A percentile compares a stretch with the other conserved stretches of the same genome.
phyloP scores from a whole-genome alignment of 1,140 invertebrate species.

The Hypothenemus hampei region DNA sequence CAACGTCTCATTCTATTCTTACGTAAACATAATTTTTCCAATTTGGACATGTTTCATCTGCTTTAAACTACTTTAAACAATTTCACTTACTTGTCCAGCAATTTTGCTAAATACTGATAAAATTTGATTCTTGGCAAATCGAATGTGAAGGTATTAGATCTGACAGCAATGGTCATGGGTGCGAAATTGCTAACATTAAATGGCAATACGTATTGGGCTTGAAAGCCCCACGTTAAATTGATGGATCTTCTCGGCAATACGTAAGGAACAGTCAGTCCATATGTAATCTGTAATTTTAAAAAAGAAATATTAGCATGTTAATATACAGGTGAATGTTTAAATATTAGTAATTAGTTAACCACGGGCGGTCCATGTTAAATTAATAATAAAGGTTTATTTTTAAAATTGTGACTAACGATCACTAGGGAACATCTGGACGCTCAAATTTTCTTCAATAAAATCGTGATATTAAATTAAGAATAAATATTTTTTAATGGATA shows the following conservation, averaged over 20 bases:
- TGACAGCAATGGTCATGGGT: conserved; percentile 29
- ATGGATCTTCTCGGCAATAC: conserved; percentile 32
- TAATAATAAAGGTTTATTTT: no score
- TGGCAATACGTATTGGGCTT: conserved; percentile 32
- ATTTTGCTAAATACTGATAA: conserved; percentile 33
- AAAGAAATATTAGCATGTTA: background rate
- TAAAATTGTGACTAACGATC: no score
- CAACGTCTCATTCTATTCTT: no score
- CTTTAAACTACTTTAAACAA: no score
- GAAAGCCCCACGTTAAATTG: conserved; percentile 27
- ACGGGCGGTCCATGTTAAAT: no score
- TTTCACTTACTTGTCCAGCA: conserved; percentile 33
- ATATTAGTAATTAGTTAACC: no score
- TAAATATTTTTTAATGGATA: no score
- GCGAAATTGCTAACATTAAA: conserved; percentile 29
- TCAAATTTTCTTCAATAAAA: no score
- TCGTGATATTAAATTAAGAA: no score
- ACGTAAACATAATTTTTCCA: no score
- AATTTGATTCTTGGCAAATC: conserved; percentile 33
- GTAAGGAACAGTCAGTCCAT: conserved; percentile 30
- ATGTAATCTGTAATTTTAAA: conserved; percentile 30
- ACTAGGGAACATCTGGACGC: no score
- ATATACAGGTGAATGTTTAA: conserved; percentile 1
- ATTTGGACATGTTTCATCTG: no score
- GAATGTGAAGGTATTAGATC: conserved; percentile 15